Evolutionary conservation across 2,113 vertebrate genomes (phyloP).

Genomic region (Thunnus maccoyii): DNA sequence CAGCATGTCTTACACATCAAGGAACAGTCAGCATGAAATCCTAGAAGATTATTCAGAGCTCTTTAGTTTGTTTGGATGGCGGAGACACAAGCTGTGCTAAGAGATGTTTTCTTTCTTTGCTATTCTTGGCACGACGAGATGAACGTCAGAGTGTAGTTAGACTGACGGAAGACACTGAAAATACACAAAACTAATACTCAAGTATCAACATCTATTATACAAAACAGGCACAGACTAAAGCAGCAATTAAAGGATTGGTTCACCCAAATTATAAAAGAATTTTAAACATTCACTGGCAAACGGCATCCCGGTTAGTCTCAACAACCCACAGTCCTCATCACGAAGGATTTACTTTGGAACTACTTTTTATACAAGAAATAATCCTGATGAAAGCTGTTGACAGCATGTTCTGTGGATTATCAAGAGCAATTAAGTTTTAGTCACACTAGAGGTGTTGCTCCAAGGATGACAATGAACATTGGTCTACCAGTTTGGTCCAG

Average conservation of each 20-base stretch:
- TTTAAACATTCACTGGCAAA: not conserved
- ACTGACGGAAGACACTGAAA: constrained; percentile 41
- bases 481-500: not conserved
- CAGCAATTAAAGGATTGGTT: constrained; percentile 8
- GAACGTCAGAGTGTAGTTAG: constrained; percentile 10
- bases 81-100: constrained; percentile 26
- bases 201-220: constrained; percentile 13
- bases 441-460: not conserved
- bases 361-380: not conserved
- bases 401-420: not conserved
- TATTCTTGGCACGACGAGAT: constrained; percentile 63
- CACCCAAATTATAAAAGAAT: constrained; percentile 30
- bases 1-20: constrained; percentile 49
- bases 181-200: constrained; percentile 46
- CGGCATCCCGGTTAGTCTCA: not conserved
- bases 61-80: constrained; percentile 57
- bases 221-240: constrained; percentile 16
- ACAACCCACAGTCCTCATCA: not conserved
- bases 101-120: constrained; percentile 58
- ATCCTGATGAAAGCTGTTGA: constrained; percentile 8
- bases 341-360: not conserved
- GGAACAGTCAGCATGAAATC: constrained; percentile 67
- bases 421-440: not conserved
- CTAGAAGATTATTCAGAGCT: constrained; percentile 61
- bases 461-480: not conserved